Evolutionary conservation across 2,888 invertebrate species (phyloP), one percentile per base, ranked within the genome.

Genomic region (Diaphora mendica): DNA sequence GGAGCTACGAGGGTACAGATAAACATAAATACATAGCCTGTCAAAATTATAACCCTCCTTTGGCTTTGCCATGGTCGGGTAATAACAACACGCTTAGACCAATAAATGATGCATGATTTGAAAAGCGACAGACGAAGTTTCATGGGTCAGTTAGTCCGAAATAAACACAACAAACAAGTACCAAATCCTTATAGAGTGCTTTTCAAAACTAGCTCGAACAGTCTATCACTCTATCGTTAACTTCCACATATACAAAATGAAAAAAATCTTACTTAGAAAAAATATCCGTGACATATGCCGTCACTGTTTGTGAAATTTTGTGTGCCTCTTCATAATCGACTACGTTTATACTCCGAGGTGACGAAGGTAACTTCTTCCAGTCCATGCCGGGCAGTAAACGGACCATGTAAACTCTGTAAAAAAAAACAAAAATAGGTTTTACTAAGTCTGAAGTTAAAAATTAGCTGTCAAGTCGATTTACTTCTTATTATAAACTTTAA

Each of bases 221-320:
- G 20, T 48, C 11, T 17, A 20, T 48, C 20, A 17, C 11, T n/a
- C 3, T 9, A 55, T 23, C 8, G 5, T 55, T 55, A 9, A n/a
- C 51, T 55, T n/a, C 23, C 11, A 65, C 23, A 0, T 39, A 23
- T 13, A 68, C 17, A 68, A 33, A 20, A 13, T 30, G 3, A 42
- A 48, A 15, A 44, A 39, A 44, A 20, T 87, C 92, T 89, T 87
- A 97, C 97, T 97, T 97, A 73, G 98, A 97, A 87, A 98, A 97
- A 93, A 98, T 97, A 93, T 99, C 98, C 0, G 98, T 98, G 68
- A 99, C 95, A 88, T 99, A 99, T 2, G 98, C 98, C 5, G 98
- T 98, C 2, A 90, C 70, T 0, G 96, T 96, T 26, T 96, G 96
- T 9, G 68, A 69, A 2, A 65, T n/a, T 17, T 96, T 93, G 86